These are phyloP conservation scores for Eumaeus atala DNA, from an alignment of 1,140 invertebrate genomes.

Conservation along the genomic window DNA sequence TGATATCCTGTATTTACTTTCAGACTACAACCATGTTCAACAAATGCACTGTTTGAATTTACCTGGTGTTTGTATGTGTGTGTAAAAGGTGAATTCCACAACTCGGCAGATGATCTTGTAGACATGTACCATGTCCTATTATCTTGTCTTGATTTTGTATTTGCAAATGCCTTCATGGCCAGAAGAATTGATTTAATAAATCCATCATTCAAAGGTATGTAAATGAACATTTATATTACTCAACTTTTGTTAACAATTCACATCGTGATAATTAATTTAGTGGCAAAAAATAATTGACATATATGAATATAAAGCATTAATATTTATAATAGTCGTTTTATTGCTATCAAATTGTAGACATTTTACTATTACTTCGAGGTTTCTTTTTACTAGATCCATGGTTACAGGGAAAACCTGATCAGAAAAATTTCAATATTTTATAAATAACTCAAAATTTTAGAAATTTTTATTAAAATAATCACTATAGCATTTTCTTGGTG, in stretches of 20 bases:
- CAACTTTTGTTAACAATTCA: background rate
- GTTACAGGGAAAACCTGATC: no score
- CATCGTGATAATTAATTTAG: no score
- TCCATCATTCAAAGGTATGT: slow-evolving; percentile 84
- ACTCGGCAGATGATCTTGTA: slow-evolving; percentile 92
- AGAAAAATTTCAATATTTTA: no score
- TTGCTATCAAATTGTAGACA: no score
- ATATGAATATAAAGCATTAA: no score
- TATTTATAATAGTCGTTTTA: no score
- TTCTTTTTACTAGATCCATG: no score
- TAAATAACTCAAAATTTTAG: no score
- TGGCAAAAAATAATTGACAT: no score
- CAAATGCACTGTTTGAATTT: slow-evolving; percentile 91
- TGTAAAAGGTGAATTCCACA: slow-evolving; percentile 89
- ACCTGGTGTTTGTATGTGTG: slow-evolving; percentile 95
- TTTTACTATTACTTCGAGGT: slow-evolving; percentile 7
- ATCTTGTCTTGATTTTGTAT: slow-evolving; percentile 93
- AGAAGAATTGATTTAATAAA: slow-evolving; percentile 91
- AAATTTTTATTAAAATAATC: no score
- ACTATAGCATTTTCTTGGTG: no score
- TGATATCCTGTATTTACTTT: slow-evolving; percentile 22
- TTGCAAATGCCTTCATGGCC: slow-evolving; percentile 87
- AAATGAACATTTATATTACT: slow-evolving; percentile 4
- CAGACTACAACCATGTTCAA: slow-evolving; percentile 82
- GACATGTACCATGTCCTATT: slow-evolving; percentile 95